Percentiles rank a stretch among this genome's conserved stretches.
Conservation (phyloP, 1,140 invertebrate species). For the Arion vulgaris region DNA sequence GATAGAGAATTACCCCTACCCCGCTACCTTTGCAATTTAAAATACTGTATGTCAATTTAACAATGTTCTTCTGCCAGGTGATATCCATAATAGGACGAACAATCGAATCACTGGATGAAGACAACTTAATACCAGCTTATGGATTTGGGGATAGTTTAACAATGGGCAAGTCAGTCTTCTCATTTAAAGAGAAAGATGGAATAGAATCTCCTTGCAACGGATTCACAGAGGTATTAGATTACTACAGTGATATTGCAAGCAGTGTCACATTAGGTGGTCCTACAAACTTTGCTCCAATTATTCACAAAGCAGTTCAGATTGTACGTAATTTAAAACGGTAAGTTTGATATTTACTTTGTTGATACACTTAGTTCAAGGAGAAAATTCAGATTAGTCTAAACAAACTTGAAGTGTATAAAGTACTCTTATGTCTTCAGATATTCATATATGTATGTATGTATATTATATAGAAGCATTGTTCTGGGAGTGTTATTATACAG, state of each 20-base stretch:
- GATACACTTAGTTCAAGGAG: too few species aligned
- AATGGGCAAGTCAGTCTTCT: constrained; percentile 72
- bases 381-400: too few species aligned
- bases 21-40: too few species aligned
- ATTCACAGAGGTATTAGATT: constrained; percentile 72
- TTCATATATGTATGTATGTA: too few species aligned
- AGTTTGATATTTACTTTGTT: too few species aligned
- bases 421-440: too few species aligned
- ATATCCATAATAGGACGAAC: constrained; percentile 75
- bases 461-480: too few species aligned
- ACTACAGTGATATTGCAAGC: constrained; percentile 63
- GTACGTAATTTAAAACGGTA: constrained; percentile 62
- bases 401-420: too few species aligned
- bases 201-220: constrained; percentile 65
- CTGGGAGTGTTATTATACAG: too few species aligned
- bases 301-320: constrained; percentile 74
- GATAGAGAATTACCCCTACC: too few species aligned
- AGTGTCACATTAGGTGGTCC: constrained; percentile 73
- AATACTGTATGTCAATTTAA: too few species aligned
- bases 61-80: constrained; percentile 31
- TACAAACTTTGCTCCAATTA: constrained; percentile 75
- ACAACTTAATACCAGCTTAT: constrained; percentile 73
- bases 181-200: constrained; percentile 57
- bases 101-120: constrained; percentile 73
- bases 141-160: constrained; percentile 74